phyloP scores from a whole-genome alignment of 2,113 vertebrate species.

The Strix aluco region DNA sequence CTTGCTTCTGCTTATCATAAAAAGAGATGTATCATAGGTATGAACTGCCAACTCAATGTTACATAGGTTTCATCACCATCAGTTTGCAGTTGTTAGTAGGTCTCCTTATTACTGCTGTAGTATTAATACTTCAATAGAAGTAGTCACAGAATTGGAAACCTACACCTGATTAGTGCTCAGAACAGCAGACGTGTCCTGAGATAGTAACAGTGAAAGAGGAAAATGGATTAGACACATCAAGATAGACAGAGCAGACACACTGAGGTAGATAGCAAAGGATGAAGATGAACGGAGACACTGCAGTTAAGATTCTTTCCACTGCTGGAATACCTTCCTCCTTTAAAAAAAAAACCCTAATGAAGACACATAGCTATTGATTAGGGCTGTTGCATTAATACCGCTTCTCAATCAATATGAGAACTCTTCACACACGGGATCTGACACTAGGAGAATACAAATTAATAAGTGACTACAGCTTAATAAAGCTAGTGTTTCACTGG shows the following conservation, averaged over 20 bases:
- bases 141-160: neutral
- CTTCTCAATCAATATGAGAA: neutral
- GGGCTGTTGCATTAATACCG: neutral
- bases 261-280: neutral
- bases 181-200: neutral
- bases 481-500: neutral
- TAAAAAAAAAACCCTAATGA: neutral
- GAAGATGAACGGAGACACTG: neutral
- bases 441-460: neutral
- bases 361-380: neutral
- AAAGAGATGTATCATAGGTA: neutral
- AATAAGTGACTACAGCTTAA: neutral
- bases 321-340: neutral
- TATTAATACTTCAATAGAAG: neutral
- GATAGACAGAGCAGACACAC: too few relatives aligned
- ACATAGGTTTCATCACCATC: fast-evolving
- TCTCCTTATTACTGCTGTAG: neutral
- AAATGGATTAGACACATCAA: neutral
- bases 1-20: neutral
- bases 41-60: neutral
- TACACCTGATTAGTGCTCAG: fast-evolving
- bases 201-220: neutral
- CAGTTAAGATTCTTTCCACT: neutral
- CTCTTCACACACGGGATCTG: neutral
- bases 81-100: neutral